These are phyloP conservation scores for Papilio helenus DNA, from an alignment of 1,140 invertebrate species.

Conservation along the genomic window DNA sequence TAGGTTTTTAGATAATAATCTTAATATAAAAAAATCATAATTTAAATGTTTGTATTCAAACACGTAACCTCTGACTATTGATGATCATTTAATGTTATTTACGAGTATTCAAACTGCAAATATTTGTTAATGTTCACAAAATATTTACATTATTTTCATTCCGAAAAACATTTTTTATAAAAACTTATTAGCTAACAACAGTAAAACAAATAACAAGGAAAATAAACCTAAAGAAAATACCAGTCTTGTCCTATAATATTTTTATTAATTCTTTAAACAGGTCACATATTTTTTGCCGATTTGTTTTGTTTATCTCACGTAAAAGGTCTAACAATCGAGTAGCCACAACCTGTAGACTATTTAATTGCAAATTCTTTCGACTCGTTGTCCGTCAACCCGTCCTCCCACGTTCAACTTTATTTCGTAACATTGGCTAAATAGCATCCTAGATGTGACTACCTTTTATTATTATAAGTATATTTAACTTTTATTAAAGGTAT, in stretches of 20 bases:
- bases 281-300: background rate
- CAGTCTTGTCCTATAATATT: background rate
- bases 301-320: background rate
- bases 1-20: slow-evolving; percentile 12
- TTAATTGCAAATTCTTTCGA: slow-evolving; percentile 31
- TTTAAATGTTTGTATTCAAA: background rate
- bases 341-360: slow-evolving; percentile 13
- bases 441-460: background rate
- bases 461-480: too few species aligned
- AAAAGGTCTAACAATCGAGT: slow-evolving; percentile 23
- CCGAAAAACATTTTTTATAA: background rate
- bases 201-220: background rate
- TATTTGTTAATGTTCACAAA: background rate
- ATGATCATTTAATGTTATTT: slow-evolving; percentile 5
- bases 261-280: slow-evolving; percentile 13
- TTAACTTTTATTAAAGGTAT: too few species aligned
- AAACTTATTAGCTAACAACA: background rate
- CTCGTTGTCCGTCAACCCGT: slow-evolving; percentile 41
- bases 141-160: background rate
- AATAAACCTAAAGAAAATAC: background rate
- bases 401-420: slow-evolving; percentile 44
- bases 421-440: background rate
- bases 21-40: background rate
- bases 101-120: slow-evolving; percentile 8
- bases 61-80: background rate